phyloP scores from a whole-genome alignment of 2,113 vertebrate species.

The Salvelinus namaycush region DNA sequence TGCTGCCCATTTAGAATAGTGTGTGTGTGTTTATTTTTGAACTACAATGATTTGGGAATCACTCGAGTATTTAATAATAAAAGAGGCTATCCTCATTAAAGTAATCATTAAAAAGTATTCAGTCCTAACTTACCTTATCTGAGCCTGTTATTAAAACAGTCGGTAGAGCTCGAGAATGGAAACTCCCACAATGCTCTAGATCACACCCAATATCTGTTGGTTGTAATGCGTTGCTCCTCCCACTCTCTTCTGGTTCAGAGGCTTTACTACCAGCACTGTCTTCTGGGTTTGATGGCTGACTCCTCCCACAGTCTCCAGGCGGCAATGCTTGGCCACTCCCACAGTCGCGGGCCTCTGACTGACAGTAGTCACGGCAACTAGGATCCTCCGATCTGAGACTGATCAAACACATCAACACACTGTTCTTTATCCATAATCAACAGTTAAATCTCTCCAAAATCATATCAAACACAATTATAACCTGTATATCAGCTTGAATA shows the following conservation, averaged over 20 bases:
- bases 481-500: neutral
- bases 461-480: conserved; percentile 11
- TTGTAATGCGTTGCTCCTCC: neutral
- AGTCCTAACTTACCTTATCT: conserved; percentile 49
- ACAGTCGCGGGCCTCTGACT: conserved; percentile 34
- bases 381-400: conserved; percentile 25
- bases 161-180: conserved; percentile 1
- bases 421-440: conserved; percentile 6
- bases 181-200: conserved; percentile 2
- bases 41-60: too few species aligned
- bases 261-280: neutral
- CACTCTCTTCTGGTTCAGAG: conserved; percentile 11
- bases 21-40: neutral
- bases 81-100: too few species aligned
- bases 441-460: conserved; percentile 2
- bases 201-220: conserved; percentile 4
- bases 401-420: conserved; percentile 7
- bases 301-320: conserved; percentile 13
- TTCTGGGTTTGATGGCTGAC: conserved; percentile 11
- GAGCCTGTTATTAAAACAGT: conserved; percentile 24
- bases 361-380: conserved; percentile 27
- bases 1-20: neutral
- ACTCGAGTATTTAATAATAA: too few species aligned
- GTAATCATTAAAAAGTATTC: too few species aligned
- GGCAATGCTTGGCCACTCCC: conserved; percentile 9